These are phyloP conservation scores for Formica exsecta DNA, from an alignment of 1,140 invertebrate species.

Conservation along the genomic window DNA sequence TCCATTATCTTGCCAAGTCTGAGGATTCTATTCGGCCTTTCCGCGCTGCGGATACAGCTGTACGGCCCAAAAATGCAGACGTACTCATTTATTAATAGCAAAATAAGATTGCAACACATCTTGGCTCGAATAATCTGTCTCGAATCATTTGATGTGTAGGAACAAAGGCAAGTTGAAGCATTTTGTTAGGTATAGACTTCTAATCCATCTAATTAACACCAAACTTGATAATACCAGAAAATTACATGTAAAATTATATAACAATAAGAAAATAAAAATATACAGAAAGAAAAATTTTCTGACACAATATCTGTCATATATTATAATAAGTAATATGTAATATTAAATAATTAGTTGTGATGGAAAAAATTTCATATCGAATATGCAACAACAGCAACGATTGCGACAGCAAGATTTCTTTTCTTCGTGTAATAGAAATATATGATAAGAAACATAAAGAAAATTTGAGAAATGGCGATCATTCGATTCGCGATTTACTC, in stretches of 20 bases:
- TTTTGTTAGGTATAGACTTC: neutral
- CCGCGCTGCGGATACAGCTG: constrained; percentile 6
- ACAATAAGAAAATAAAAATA: neutral
- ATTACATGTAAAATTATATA: neutral
- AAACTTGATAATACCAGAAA: neutral
- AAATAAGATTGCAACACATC: neutral
- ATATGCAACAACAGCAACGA: neutral
- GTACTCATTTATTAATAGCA: constrained; percentile 30
- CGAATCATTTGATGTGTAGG: neutral
- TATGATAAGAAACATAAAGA: neutral
- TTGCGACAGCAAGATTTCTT: neutral
- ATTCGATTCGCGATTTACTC: neutral
- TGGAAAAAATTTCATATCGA: neutral
- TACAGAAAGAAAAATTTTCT: neutral
- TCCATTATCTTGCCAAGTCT: constrained; percentile 48
- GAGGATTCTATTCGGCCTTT: constrained; percentile 43
- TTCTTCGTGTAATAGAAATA: constrained; percentile 11
- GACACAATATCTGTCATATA: neutral
- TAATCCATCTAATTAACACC: neutral
- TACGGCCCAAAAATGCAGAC: neutral
- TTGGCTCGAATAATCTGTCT: neutral
- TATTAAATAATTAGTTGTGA: constrained; percentile 3
- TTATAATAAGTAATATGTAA: neutral
- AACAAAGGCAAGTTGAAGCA: neutral
- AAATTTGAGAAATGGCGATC: neutral